These are phyloP conservation scores for Pedionomus torquatus DNA, from an alignment of 2,113 vertebrate genomes.

Conservation along the genomic window DNA sequence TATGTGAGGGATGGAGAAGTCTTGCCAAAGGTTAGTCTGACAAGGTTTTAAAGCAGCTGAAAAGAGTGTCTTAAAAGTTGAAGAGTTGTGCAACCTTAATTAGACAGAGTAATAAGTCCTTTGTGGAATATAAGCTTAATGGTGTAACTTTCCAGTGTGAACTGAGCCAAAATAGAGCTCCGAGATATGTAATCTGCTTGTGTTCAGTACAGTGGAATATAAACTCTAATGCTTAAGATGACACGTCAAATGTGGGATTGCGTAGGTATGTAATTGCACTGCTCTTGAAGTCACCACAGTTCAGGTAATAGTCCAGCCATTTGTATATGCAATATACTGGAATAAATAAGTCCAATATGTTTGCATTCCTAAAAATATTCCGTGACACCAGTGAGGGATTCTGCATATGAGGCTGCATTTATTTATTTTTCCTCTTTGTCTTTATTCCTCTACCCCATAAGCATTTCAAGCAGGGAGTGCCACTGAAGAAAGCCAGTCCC, in stretches of 20 bases:
- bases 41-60: background rate
- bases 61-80: background rate
- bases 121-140: background rate
- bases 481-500: background rate
- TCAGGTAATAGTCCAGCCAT: background rate
- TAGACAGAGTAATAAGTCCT: background rate
- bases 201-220: background rate
- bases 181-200: background rate
- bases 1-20: background rate
- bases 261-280: background rate
- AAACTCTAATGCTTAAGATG: background rate
- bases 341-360: background rate
- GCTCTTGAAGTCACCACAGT: background rate
- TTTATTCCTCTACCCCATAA: background rate
- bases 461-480: background rate
- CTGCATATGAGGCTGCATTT: background rate
- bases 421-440: background rate
- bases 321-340: background rate
- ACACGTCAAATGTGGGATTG: background rate
- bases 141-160: background rate
- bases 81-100: slow-evolving; percentile 24
- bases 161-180: slow-evolving; percentile 1
- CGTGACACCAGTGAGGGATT: background rate
- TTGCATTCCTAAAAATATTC: background rate
- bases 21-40: slow-evolving; percentile 10